Evolutionary conservation across 2,113 vertebrate genomes (phyloP).

Genomic region (Patagioenas fasciata): DNA sequence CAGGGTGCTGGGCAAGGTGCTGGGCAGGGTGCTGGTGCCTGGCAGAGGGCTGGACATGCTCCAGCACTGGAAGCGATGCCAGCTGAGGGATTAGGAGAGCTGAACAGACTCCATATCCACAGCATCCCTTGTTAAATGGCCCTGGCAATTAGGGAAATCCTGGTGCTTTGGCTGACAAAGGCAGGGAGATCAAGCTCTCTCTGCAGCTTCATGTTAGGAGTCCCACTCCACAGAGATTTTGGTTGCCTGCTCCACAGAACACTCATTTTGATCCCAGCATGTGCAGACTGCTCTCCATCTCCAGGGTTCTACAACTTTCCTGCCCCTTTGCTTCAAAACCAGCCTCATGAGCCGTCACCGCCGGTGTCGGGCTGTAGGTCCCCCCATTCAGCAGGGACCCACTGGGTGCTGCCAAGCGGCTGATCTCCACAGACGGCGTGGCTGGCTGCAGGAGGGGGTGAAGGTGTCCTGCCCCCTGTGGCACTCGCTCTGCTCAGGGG

Average conservation of each 20-base stretch:
- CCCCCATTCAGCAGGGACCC: not conserved
- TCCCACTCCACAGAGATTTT: fast-evolving
- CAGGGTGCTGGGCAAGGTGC: not conserved
- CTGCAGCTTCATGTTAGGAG: fast-evolving
- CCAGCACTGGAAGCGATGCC: fast-evolving
- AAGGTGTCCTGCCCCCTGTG: fast-evolving
- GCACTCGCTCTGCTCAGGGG: fast-evolving
- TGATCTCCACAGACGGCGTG: fast-evolving
- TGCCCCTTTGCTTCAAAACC: not conserved
- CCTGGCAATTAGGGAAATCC: slow-evolving; percentile 2
- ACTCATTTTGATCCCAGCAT: fast-evolving
- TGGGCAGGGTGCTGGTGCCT: not conserved
- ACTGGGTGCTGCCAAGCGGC: fast-evolving
- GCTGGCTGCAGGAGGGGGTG: not conserved
- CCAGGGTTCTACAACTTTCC: not conserved
- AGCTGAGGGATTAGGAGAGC: slow-evolving; percentile 23
- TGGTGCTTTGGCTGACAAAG: slow-evolving; percentile 15
- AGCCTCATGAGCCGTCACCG: fast-evolving
- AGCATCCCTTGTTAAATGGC: not conserved
- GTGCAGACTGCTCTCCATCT: not conserved
- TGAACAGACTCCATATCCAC: not conserved
- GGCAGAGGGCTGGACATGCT: not conserved
- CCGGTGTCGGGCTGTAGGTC: fast-evolving
- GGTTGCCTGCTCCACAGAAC: not conserved
- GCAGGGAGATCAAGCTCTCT: not conserved